phyloP scores from a whole-genome alignment of 1,140 invertebrate genomes.

The Macrobrachium rosenbergii region DNA sequence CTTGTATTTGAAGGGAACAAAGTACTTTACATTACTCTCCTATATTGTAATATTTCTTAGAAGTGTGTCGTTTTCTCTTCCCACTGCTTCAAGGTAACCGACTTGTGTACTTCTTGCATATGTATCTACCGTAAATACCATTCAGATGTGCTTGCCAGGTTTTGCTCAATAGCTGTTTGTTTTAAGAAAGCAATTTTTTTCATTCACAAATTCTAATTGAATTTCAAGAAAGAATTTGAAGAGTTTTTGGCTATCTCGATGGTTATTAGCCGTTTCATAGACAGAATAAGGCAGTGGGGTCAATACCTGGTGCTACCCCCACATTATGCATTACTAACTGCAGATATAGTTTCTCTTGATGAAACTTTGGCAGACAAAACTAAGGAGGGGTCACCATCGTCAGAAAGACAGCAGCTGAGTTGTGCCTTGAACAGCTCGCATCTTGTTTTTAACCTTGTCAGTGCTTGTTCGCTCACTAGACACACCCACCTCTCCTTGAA shows the following conservation, averaged over 20 bases:
- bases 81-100: slow-evolving; percentile 61
- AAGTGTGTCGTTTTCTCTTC: slow-evolving; percentile 62
- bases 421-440: slow-evolving; percentile 61
- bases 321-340: slow-evolving; percentile 47
- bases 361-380: slow-evolving; percentile 34
- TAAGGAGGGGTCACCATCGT: slow-evolving; percentile 49
- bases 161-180: too few relatives aligned
- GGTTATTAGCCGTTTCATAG: too few relatives aligned
- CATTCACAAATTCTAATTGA: slow-evolving; percentile 38
- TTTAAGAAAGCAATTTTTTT: slow-evolving; percentile 16
- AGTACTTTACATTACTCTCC: slow-evolving; percentile 64
- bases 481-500: slow-evolving; percentile 59
- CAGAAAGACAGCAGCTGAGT: slow-evolving; percentile 60
- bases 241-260: neutral
- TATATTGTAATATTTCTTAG: slow-evolving; percentile 63
- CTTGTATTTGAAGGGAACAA: slow-evolving; percentile 65
- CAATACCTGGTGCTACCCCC: slow-evolving; percentile 58
- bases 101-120: slow-evolving; percentile 62
- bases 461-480: slow-evolving; percentile 54
- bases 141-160: slow-evolving; percentile 61
- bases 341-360: slow-evolving; percentile 36
- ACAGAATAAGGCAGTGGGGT: slow-evolving; percentile 41
- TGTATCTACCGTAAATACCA: slow-evolving; percentile 58
- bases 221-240: slow-evolving; percentile 4
- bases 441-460: slow-evolving; percentile 52